These are phyloP conservation scores for Platycnemis pennipes DNA, from an alignment of 2,888 invertebrate genomes.

Conservation along the genomic window DNA sequence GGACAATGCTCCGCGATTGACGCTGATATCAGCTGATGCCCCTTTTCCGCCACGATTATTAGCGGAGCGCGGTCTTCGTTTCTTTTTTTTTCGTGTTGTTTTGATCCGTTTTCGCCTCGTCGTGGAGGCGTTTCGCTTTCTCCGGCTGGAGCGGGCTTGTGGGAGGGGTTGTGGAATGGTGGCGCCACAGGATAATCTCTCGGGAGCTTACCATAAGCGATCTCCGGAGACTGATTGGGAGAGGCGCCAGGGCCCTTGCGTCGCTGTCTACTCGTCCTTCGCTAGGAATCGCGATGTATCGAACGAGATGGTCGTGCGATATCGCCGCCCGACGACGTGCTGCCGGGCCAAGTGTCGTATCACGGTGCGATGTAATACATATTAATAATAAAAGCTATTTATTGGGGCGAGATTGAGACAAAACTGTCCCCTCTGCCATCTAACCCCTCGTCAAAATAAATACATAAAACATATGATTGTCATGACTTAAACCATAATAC, in stretches of 20 bases:
- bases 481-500: too few relatives aligned
- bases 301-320: not conserved
- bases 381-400: too few relatives aligned
- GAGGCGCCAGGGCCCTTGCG: not conserved
- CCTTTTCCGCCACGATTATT: not conserved
- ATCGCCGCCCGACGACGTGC: not conserved
- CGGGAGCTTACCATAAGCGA: not conserved
- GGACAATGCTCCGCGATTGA: not conserved
- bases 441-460: too few relatives aligned
- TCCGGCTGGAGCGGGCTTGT: not conserved
- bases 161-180: not conserved
- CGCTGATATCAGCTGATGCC: not conserved
- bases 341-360: too few relatives aligned
- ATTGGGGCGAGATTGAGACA: too few relatives aligned
- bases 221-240: not conserved
- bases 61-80: not conserved
- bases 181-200: not conserved
- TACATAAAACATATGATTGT: too few relatives aligned
- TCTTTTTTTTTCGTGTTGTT: not conserved
- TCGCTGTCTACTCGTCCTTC: not conserved
- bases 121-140: too few relatives aligned
- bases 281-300: not conserved
- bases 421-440: too few relatives aligned
- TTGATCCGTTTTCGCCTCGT: not conserved
- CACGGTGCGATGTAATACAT: too few relatives aligned